Evolutionary conservation across 1,140 invertebrate genomes (phyloP), one percentile per base, ranked within the genome.

Genomic region (Dolichoris vasculosae): DNA sequence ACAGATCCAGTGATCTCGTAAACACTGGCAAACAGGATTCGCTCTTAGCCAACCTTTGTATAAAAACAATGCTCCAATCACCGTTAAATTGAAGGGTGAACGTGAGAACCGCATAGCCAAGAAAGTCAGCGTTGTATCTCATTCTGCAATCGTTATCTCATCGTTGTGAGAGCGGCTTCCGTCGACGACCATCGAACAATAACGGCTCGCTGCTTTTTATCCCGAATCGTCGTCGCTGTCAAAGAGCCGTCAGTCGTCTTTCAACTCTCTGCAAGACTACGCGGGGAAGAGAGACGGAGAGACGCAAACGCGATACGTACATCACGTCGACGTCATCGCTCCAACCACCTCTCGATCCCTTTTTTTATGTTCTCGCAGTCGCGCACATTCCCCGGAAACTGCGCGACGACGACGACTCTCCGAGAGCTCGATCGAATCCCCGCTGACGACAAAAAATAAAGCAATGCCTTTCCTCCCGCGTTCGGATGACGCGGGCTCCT

Each of bases 131-230:
- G 89, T 90, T 92, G 91, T 91, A 90, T 90, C 90, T 92, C 92
- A 93, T 93, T 93, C 93, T 93, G 92, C 88, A 88, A 91, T 91
- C 88, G 93, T 93, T 93, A 93, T 92, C 92, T 93, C 92, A 90
- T 93, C 89, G 91, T 92, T 91, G 69, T 87, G 11, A 73, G 35
- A 59, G 35, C 40, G 64, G 26, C 20, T 59, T 0, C n/a, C 64
- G 17, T 35, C 35, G 40, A 38, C 43, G 30, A 46, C 4, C 79
- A 82, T 51, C 46, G 23, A 63, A 78, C 13, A 30, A 35, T 30
- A 51, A 55, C 15, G 13, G n/a, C 17, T 15, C 2, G 64, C 46
- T 32, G n/a, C 46, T 77, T 32, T 51, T 32, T 26, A 35, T 32
- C n/a, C 64, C 35, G 30, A 43, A 67, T 2, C n/a, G n/a, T 32